A percentile compares a stretch with the other conserved stretches of the same genome.
These are phyloP conservation scores for Ypsolopha sequella DNA, from an alignment of 2,888 invertebrate species.

Conservation along the genomic window DNA sequence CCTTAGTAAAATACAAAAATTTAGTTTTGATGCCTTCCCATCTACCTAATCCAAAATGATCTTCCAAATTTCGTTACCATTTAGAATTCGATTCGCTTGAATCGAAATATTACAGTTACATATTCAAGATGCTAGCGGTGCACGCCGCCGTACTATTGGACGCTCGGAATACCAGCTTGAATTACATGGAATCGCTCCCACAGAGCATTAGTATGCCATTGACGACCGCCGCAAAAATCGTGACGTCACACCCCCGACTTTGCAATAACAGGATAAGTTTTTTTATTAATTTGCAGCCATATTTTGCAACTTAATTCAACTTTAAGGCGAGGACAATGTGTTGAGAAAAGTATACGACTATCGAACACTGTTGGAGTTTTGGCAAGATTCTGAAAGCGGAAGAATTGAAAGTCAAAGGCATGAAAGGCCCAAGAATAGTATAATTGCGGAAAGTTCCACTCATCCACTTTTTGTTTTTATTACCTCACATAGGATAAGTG, in stretches of 20 bases:
- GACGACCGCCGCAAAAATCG: constrained; percentile 58
- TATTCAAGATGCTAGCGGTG: constrained; percentile 53
- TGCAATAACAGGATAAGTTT: constrained; percentile 32
- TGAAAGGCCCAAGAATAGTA: no score
- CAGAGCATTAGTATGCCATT: constrained; percentile 61
- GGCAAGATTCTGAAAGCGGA: no score
- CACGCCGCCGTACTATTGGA: constrained; percentile 37
- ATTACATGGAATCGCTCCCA: constrained; percentile 58
- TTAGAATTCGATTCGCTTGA: constrained; percentile 9
- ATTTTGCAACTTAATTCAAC: constrained; percentile 1
- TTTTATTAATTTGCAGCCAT: constrained; percentile 2
- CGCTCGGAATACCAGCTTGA: constrained; percentile 40
- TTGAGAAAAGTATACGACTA: no score
- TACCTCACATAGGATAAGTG: no score
- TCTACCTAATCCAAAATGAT: no score
- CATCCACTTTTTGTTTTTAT: no score
- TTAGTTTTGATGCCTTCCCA: no score
- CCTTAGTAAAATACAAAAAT: no score
- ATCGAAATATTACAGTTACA: constrained; percentile 36
- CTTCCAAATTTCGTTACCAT: no score
- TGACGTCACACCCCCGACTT: constrained; percentile 33
- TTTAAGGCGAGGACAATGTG: background rate
- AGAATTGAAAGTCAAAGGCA: no score
- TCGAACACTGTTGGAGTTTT: no score
- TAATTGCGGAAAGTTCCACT: no score